Conservation (phyloP, 2,113 vertebrate species). For the Lepidothrix coronata region DNA sequence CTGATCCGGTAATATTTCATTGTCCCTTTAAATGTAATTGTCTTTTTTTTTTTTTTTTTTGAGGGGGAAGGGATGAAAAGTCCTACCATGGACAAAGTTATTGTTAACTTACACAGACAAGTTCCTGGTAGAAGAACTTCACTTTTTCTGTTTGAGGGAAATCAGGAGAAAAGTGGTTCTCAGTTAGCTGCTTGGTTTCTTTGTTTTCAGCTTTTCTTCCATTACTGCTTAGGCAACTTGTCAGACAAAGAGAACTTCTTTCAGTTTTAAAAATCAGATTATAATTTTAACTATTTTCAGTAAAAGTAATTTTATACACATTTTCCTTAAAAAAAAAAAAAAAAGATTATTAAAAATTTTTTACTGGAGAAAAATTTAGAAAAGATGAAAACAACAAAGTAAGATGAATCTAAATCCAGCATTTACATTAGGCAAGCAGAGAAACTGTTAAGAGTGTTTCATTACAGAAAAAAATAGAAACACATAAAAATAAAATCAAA, state of each 20-base stretch:
- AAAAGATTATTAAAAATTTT: neutral
- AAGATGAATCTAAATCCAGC: neutral
- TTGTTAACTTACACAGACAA: neutral
- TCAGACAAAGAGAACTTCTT: neutral
- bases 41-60: neutral
- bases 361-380: neutral
- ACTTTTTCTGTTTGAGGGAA: neutral
- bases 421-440: neutral
- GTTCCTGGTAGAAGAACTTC: neutral
- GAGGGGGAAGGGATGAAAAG: neutral
- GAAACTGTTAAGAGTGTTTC: neutral
- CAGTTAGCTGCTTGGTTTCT: neutral
- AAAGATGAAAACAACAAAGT: neutral
- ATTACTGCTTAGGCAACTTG: neutral
- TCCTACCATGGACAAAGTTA: neutral
- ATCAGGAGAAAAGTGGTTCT: neutral
- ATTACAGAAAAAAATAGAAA: neutral
- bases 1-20: neutral
- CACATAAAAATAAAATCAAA: accelerated
- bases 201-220: neutral
- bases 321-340: neutral
- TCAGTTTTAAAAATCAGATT: neutral
- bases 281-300: neutral
- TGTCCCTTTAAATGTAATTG: neutral
- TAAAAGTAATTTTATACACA: neutral